These are phyloP conservation scores for Nycticryphes semicollaris DNA, from an alignment of 2,113 vertebrate genomes.

Conservation along the genomic window DNA sequence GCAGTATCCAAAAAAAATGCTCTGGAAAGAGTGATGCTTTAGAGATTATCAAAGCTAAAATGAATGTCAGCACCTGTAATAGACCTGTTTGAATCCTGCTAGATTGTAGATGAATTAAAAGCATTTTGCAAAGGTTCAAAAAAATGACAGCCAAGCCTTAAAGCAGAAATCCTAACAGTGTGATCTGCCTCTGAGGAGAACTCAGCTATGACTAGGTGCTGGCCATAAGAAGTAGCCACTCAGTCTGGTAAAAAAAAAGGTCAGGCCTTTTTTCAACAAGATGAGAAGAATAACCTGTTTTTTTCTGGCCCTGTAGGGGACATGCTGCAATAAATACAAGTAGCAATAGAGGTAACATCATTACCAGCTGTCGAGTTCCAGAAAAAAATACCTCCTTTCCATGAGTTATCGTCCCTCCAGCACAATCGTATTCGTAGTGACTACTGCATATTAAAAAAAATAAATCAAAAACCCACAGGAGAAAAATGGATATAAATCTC, in stretches of 20 bases:
- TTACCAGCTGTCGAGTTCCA: neutral
- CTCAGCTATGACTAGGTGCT: neutral
- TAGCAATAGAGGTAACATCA: neutral
- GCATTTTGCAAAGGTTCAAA: neutral
- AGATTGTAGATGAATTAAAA: neutral
- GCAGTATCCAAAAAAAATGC: neutral
- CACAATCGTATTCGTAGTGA: neutral
- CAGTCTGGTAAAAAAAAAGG: neutral
- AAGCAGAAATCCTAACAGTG: neutral
- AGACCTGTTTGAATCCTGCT: neutral
- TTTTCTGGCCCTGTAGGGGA: neutral
- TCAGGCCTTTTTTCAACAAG: neutral
- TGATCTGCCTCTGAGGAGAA: neutral
- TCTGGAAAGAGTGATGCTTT: neutral
- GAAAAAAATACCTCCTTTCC: neutral
- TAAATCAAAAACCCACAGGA: neutral
- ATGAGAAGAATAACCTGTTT: neutral
- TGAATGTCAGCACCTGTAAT: neutral
- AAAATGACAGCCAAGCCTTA: neutral
- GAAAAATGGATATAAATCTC: neutral
- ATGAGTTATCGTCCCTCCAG: neutral
- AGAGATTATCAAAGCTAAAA: neutral
- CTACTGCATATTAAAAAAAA: neutral
- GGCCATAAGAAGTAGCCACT: neutral
- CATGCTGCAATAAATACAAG: neutral